These are phyloP conservation scores for Oryzias woworae DNA, from an alignment of 2,113 vertebrate species.

Conservation along the genomic window DNA sequence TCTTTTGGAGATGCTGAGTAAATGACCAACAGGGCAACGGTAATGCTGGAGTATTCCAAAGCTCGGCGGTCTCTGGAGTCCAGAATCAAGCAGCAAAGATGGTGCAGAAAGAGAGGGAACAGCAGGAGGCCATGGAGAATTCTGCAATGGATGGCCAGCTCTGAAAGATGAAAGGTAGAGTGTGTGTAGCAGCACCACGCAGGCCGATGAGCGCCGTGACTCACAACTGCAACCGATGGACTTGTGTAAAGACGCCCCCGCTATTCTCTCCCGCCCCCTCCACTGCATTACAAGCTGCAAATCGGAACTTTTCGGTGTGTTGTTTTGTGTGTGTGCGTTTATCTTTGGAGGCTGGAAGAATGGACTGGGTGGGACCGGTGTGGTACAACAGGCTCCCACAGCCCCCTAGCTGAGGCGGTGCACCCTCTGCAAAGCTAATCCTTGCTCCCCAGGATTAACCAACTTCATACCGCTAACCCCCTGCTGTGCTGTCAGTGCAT, in stretches of 20 bases:
- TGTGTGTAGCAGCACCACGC: constrained; percentile 34
- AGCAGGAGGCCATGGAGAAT: constrained; percentile 19
- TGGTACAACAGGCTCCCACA: constrained; percentile 48
- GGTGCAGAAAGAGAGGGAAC: constrained; percentile 11
- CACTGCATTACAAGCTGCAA: constrained; percentile 32
- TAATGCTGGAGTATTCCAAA: constrained; percentile 24
- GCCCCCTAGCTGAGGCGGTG: constrained; percentile 37
- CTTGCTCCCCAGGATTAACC: constrained; percentile 68
- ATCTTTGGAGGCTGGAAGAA: neutral
- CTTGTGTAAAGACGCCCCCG: constrained; percentile 24
- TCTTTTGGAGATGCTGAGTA: constrained; percentile 48
- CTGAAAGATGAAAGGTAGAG: constrained; percentile 31
- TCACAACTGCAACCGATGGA: constrained; percentile 40
- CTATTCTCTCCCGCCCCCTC: neutral
- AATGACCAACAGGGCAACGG: constrained; percentile 36
- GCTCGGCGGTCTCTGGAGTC: constrained; percentile 26
- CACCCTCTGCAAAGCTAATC: constrained; percentile 68
- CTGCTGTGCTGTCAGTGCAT: constrained; percentile 63
- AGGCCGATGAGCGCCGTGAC: constrained; percentile 41
- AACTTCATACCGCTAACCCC: constrained; percentile 62
- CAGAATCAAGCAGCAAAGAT: constrained; percentile 18
- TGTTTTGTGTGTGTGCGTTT: constrained; percentile 12
- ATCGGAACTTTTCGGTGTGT: constrained; percentile 12
- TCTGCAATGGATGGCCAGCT: constrained; percentile 7
- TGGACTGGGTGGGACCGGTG: neutral